A percentile compares a stretch with the other conserved stretches of the same genome.
phyloP scores from a whole-genome alignment of 2,888 invertebrate genomes.

The Perithous albicinctus region DNA sequence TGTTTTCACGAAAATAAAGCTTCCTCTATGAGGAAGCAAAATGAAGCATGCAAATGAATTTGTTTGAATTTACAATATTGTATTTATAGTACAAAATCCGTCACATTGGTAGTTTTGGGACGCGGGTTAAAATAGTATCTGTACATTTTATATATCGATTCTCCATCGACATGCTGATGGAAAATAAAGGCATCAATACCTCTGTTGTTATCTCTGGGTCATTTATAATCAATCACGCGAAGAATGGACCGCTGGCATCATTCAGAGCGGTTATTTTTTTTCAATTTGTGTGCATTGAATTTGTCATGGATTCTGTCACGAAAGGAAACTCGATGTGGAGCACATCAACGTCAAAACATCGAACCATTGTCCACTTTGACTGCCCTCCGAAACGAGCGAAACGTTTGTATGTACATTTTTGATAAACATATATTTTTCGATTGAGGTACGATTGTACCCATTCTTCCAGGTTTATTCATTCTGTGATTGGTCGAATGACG shows the following conservation, averaged over 20 bases:
- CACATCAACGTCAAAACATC: not conserved
- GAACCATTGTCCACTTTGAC: not conserved
- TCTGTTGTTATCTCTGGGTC: not conserved
- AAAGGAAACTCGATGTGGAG: not conserved
- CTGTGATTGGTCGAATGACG: too few relatives aligned
- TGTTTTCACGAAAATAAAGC: too few relatives aligned
- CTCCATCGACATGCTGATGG: not conserved
- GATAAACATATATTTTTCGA: not conserved
- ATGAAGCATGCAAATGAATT: too few relatives aligned
- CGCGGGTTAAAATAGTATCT: too few relatives aligned
- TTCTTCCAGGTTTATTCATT: too few relatives aligned
- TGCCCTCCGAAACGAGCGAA: not conserved
- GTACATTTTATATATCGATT: not conserved
- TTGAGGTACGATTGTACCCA: too few relatives aligned
- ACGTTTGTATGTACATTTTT: too few relatives aligned
- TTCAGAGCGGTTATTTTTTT: not conserved
- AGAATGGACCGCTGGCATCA: not conserved
- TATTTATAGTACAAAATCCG: too few relatives aligned
- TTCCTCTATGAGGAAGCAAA: too few relatives aligned
- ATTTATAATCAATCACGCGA: not conserved
- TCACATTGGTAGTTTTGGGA: too few relatives aligned
- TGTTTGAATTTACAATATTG: too few relatives aligned
- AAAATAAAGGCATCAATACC: not conserved
- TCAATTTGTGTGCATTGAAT: not conserved
- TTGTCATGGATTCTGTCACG: constrained; percentile 6